Base-by-base conservation (phyloP, 2,113 vertebrate genomes). In the Callopanchax toddi region DNA sequence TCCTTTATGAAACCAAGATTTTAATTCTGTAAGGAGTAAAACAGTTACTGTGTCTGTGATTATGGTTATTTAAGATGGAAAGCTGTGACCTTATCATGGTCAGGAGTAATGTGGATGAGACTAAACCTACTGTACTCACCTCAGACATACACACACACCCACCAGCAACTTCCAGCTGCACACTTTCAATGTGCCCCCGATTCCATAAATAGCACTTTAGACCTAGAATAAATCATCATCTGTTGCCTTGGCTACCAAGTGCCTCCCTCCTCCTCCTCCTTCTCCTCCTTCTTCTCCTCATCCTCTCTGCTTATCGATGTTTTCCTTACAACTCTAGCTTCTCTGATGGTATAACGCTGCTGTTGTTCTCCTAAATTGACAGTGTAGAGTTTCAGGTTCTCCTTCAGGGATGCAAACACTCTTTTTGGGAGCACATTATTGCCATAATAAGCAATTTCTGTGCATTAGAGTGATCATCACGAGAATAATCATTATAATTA, bases 161-260 rank as follows among this genome's bases (percentile, higher is more conserved):
- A 64, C 22, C 16, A 68, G 55, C 34, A 66, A 61, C 52, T 57
- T 68, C 18, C 40, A 64, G 56, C 73, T 52, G 42, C 67, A 70
- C 59, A 81, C 52, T 71, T 86, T 83, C 71, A 57, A 85, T 76
- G 29, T 88, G 89, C 60, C 79, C 90, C 49, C 18, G 51, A 87
- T 90, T 90, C 86, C 76, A 82, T 76, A 90, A 90, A 92, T 92
- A 92, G 89, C 76, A 39, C 69, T 77, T n/a, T 11, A 60, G 64
- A 81, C 61, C 86, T 67, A 69, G 71, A 82, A 75, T 69, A 48
- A 66, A 84, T 80, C 69, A 88, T 87, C 80, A 79, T 66, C 76
- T 84, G 90, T 90, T 92, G 82, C 91, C 87, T 89, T 91, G 88
- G 76, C 76, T 88, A 89, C 88, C 63, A 59, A 70, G 70, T 74